phyloP scores from a whole-genome alignment of 1,140 invertebrate genomes.

The Eueides isabella region DNA sequence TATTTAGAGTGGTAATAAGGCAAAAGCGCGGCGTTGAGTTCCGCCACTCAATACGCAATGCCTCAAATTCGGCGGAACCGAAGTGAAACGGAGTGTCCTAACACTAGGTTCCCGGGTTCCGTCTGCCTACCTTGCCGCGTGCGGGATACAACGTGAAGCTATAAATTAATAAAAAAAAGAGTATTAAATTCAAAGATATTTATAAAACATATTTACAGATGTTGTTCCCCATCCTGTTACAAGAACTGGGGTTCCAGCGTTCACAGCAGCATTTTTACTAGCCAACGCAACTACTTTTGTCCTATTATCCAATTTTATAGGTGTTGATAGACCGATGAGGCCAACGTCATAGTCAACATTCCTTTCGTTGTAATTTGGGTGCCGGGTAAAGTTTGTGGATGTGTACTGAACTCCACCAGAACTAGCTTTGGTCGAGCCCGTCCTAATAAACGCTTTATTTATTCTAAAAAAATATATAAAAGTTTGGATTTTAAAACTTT shows the following conservation, averaged over 20 bases:
- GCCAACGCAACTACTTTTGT: slow-evolving; percentile 45
- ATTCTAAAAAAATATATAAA: slow-evolving; percentile 46
- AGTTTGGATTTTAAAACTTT: neutral
- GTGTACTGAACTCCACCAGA: slow-evolving; percentile 46
- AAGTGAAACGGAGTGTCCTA: too few species aligned
- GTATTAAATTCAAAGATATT: neutral
- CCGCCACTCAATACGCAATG: too few species aligned
- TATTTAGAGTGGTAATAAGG: too few species aligned
- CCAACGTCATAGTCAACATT: slow-evolving; percentile 49
- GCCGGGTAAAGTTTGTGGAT: slow-evolving; percentile 46
- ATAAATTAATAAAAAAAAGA: too few species aligned
- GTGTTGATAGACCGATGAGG: neutral
- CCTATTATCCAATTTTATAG: slow-evolving; percentile 44
- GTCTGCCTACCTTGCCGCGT: too few species aligned
- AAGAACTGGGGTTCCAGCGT: slow-evolving; percentile 47
- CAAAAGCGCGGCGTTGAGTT: too few species aligned
- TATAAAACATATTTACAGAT: slow-evolving; percentile 52
- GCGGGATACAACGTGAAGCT: too few species aligned
- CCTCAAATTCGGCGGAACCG: too few species aligned
- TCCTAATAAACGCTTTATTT: slow-evolving; percentile 48
- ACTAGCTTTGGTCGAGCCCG: slow-evolving; percentile 51
- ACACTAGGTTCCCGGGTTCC: too few species aligned
- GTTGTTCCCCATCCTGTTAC: slow-evolving; percentile 73
- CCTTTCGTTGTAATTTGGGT: slow-evolving; percentile 58
- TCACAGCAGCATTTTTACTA: slow-evolving; percentile 29